A percentile compares a stretch with the other conserved stretches of the same genome.
Conservation (phyloP, 2,113 vertebrate genomes). For the Dromiciops gliroides region DNA sequence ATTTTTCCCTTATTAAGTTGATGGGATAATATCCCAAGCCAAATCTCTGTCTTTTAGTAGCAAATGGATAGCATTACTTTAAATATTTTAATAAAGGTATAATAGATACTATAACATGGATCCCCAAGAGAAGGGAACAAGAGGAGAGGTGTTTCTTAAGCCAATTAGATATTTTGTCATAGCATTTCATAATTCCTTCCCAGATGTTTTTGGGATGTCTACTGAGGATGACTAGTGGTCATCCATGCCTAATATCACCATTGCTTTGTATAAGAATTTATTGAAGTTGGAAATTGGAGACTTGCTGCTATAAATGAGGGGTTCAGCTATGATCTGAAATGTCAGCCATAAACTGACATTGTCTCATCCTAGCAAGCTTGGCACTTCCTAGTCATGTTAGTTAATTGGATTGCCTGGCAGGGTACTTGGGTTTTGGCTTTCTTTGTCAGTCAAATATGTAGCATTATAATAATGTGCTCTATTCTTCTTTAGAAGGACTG, state of each 20-base stretch:
- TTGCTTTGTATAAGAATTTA: not conserved
- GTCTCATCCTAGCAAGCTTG: not conserved
- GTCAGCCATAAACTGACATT: not conserved
- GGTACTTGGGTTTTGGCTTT: too few species aligned
- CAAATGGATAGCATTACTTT: not conserved
- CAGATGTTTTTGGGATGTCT: not conserved
- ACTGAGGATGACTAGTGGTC: not conserved
- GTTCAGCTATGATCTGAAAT: conserved; percentile 4
- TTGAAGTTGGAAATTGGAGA: conserved; percentile 27
- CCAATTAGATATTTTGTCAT: not conserved
- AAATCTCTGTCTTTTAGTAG: conserved; percentile 20
- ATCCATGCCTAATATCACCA: not conserved
- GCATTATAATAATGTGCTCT: not conserved
- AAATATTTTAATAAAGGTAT: conserved; percentile 3
- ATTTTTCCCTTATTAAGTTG: conserved; percentile 73
- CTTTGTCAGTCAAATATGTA: not conserved
- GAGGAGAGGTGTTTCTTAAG: conserved; percentile 26
- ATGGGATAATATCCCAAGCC: conserved; percentile 45
- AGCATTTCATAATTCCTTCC: conserved; percentile 24
- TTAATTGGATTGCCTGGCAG: not conserved
- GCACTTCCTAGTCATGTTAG: not conserved
- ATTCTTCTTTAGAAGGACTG: conserved; percentile 23
- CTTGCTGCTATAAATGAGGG: conserved; percentile 10
- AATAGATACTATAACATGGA: not conserved
- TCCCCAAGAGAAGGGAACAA: not conserved